Evolutionary conservation across 2,113 vertebrate genomes (phyloP), one percentile per base, ranked within the genome.

Genomic region (Sorex fumeus): DNA sequence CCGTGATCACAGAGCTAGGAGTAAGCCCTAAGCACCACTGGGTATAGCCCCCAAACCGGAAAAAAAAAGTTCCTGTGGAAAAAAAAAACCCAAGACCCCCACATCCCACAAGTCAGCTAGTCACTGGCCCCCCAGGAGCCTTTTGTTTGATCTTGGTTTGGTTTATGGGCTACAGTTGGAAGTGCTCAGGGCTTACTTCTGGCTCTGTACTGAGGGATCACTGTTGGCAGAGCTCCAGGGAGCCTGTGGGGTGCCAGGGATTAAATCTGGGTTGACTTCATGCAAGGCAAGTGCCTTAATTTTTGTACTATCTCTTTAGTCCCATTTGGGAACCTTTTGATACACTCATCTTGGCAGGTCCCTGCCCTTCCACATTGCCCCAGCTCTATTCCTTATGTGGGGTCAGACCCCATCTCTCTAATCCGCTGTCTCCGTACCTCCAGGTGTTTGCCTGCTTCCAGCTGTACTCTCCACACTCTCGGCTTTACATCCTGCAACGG

Each of bases 381-480:
- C 40, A 13, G 36, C 28, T 77, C 23, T n/a, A 19, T 75, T 75
- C 43, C 67, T 60, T 57, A 67, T 91, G 70, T 80, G 78, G 16
- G 13, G 28, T 30, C 40, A 28, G 16, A 60, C 47, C 74, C 32
- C 10, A 2, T 71, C 66, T 80, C 85, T 93, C 45, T 93, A 84
- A 71, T 23, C 43, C 40, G 30, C 32, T 67, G 19, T 79, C 86
- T 64, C 43, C 5, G n/a, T 27, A 13, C 74, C 85, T 84, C 69
- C 88, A 95, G 92, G 76, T 95, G 90, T 71, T 71, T 84, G 84
- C 32, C 64, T 72, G 34, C 82, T 74, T 76, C 30, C 47, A 85
- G 19, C 69, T 66, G 78, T 18, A 10, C 13, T 21, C 53, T 84
- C 62, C 23, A 64, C 53, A 60, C 19, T 30, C 64, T 80, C 10